phyloP scores from a whole-genome alignment of 2,888 invertebrate genomes.

The Cephus nigrinus region DNA sequence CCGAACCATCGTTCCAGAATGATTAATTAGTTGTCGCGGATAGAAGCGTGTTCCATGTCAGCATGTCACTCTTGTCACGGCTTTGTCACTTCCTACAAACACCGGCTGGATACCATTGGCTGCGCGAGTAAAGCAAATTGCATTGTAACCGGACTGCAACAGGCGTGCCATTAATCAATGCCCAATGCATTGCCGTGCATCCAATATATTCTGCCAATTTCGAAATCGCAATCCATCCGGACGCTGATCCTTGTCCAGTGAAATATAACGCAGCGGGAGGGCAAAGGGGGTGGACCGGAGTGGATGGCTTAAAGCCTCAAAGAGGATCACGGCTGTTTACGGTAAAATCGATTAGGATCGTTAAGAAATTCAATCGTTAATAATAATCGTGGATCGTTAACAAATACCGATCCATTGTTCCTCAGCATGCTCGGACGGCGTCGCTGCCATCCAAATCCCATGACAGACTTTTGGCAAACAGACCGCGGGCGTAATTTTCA shows the following conservation, averaged over 20 bases:
- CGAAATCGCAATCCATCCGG: slow-evolving; percentile 41
- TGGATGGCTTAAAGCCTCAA: not conserved
- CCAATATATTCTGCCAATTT: slow-evolving; percentile 59
- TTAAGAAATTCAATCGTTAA: not conserved
- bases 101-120: slow-evolving; percentile 36
- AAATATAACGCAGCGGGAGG: not conserved
- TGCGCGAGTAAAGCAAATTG: slow-evolving; percentile 58
- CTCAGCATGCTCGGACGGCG: not conserved
- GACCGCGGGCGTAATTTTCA: not conserved
- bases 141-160: slow-evolving; percentile 66
- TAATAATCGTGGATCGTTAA: not conserved
- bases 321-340: not conserved
- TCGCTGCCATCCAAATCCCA: not conserved
- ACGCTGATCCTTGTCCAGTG: not conserved
- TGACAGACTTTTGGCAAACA: not conserved
- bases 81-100: slow-evolving; percentile 64
- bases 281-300: not conserved
- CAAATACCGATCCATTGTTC: not conserved
- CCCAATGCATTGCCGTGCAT: slow-evolving; percentile 52
- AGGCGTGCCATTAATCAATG: slow-evolving; percentile 67
- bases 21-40: slow-evolving; percentile 65
- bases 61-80: slow-evolving; percentile 65
- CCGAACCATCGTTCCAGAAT: slow-evolving; percentile 47
- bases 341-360: not conserved
- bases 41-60: slow-evolving; percentile 56